These are phyloP conservation scores for Cryptophagus acutangulus DNA, from an alignment of 2,888 invertebrate genomes.

Conservation along the genomic window DNA sequence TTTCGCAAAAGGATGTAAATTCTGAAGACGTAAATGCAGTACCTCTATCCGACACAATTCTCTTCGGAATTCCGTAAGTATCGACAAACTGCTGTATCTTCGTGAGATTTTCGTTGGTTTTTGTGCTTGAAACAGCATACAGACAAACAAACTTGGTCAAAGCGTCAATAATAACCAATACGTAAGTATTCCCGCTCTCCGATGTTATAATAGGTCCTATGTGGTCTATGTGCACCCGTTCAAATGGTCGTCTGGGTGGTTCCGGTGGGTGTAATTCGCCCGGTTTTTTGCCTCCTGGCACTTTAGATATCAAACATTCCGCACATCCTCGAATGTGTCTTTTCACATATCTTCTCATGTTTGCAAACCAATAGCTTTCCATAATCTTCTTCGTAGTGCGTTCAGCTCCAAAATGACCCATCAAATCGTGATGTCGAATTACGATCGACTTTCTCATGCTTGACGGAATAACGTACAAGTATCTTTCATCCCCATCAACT, in stretches of 20 bases:
- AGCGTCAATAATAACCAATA: slow-evolving; percentile 17
- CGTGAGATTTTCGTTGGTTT: slow-evolving; percentile 13
- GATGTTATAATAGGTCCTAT: slow-evolving; percentile 20
- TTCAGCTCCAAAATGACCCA: slow-evolving; percentile 18
- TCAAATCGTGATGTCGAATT: slow-evolving; percentile 19
- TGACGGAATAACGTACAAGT: slow-evolving; percentile 20
- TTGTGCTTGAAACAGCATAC: slow-evolving; percentile 15
- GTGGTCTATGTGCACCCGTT: slow-evolving; percentile 21
- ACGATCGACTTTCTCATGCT: slow-evolving; percentile 20
- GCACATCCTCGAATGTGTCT: slow-evolving; percentile 21
- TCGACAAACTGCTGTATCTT: slow-evolving; percentile 20
- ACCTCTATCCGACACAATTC: slow-evolving; percentile 25
- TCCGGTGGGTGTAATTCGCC: slow-evolving; percentile 19
- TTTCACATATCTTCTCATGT: slow-evolving; percentile 14
- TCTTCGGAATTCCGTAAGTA: slow-evolving; percentile 20
- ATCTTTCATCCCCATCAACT: slow-evolving; percentile 11
- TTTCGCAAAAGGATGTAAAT: slow-evolving; percentile 15
- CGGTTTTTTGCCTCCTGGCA: slow-evolving; percentile 17
- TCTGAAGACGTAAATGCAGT: slow-evolving; percentile 10
- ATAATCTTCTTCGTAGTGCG: slow-evolving; percentile 13
- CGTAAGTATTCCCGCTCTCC: slow-evolving; percentile 13
- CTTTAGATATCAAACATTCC: slow-evolving; percentile 19
- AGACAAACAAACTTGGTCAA: slow-evolving; percentile 18
- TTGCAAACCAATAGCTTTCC: slow-evolving; percentile 21
- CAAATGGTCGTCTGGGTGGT: slow-evolving; percentile 18